These are phyloP conservation scores for Phasia obesa DNA, from an alignment of 2,888 invertebrate genomes.

Conservation along the genomic window DNA sequence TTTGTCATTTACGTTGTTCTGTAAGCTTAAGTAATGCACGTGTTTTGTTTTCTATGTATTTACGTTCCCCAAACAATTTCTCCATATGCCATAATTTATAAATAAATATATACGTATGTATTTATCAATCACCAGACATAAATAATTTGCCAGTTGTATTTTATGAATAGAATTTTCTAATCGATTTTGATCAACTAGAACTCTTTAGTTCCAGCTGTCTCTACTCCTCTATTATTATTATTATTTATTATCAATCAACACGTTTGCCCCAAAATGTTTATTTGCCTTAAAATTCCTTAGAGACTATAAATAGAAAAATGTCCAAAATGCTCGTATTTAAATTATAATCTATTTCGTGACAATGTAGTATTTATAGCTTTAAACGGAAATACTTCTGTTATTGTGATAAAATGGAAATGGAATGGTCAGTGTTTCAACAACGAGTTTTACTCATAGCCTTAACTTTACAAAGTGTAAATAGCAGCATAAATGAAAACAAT, in stretches of 20 bases:
- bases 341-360: no score
- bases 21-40: no score
- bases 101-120: not conserved
- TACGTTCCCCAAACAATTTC: not conserved
- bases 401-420: no score
- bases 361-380: no score
- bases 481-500: no score
- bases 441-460: no score
- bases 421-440: no score
- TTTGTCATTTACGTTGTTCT: no score
- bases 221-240: not conserved
- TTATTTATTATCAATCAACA: not conserved
- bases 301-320: constrained; percentile 13
- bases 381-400: no score
- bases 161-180: not conserved
- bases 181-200: not conserved
- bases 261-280: not conserved
- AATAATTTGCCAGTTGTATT: not conserved
- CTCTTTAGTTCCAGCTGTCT: not conserved
- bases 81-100: constrained; percentile 6
- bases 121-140: not conserved
- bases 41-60: constrained; percentile 16
- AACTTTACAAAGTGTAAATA: no score
- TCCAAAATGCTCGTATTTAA: no score
- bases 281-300: constrained; percentile 20